These are phyloP conservation scores for Mythimna pallens DNA, from an alignment of 2,888 invertebrate species.

Conservation along the genomic window DNA sequence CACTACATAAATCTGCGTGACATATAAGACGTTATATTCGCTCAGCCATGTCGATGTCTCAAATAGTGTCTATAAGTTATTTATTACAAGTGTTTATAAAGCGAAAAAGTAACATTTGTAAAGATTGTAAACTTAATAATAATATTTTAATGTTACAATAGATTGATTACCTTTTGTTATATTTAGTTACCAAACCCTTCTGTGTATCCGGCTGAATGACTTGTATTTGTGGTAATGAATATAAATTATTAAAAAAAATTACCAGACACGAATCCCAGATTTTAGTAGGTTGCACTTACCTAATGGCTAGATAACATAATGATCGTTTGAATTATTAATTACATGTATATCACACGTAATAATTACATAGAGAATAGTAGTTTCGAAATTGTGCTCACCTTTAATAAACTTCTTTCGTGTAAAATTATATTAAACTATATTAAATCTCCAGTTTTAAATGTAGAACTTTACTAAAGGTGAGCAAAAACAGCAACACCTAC, in stretches of 20 bases:
- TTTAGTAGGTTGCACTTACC: constrained; percentile 47
- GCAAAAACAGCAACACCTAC: constrained; percentile 35
- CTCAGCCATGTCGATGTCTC: constrained; percentile 48
- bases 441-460: constrained; percentile 1
- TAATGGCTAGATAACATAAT: constrained; percentile 32
- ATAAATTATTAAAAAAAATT: too few species aligned
- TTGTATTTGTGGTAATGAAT: too few species aligned
- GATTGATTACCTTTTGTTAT: constrained; percentile 22
- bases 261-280: constrained; percentile 35
- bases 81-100: constrained; percentile 22
- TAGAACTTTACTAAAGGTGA: constrained; percentile 15
- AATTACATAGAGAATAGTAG: constrained; percentile 29
- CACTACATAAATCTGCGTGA: constrained; percentile 63
- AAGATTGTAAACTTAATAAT: constrained; percentile 18
- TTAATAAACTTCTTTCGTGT: constrained; percentile 9
- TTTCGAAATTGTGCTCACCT: constrained; percentile 14
- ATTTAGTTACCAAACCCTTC: constrained; percentile 13
- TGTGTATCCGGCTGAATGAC: too few species aligned
- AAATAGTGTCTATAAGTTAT: constrained; percentile 42
- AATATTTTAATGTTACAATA: constrained; percentile 35
- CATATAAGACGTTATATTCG: constrained; percentile 50
- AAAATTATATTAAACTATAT: constrained; percentile 5
- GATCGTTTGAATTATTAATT: background rate
- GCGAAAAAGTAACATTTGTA: constrained; percentile 39
- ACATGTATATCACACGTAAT: too few species aligned